Conservation (phyloP, 2,797 vertebrate genomes). For the Argya squamiceps region DNA sequence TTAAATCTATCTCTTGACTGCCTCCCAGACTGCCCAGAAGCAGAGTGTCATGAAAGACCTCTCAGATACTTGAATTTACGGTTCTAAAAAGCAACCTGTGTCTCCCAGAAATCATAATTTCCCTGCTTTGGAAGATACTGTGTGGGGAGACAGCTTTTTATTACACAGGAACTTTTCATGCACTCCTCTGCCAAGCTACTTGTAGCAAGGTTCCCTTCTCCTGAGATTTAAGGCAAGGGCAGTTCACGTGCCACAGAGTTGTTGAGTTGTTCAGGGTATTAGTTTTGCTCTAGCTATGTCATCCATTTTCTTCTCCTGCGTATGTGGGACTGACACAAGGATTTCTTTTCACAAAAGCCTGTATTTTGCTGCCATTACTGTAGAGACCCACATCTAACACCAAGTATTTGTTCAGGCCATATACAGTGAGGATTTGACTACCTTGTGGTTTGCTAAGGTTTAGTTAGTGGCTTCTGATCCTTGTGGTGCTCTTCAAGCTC, state of each 20-base stretch:
- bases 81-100: neutral
- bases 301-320: neutral
- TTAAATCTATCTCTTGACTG: neutral
- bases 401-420: neutral
- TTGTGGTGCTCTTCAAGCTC: neutral
- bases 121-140: neutral
- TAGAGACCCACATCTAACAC: neutral
- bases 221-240: neutral
- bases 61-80: neutral
- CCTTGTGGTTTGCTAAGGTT: neutral
- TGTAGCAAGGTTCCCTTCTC: neutral
- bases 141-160: neutral
- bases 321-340: neutral
- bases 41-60: neutral
- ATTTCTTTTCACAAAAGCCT: neutral
- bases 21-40: neutral
- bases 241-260: neutral
- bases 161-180: neutral
- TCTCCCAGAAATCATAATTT: neutral
- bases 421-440: neutral
- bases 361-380: neutral
- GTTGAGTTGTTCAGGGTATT: neutral
- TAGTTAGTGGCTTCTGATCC: neutral
- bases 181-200: neutral
- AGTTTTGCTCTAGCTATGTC: neutral